Conservation (phyloP, 2,888 invertebrate species). For the Julus scandinavius region DNA sequence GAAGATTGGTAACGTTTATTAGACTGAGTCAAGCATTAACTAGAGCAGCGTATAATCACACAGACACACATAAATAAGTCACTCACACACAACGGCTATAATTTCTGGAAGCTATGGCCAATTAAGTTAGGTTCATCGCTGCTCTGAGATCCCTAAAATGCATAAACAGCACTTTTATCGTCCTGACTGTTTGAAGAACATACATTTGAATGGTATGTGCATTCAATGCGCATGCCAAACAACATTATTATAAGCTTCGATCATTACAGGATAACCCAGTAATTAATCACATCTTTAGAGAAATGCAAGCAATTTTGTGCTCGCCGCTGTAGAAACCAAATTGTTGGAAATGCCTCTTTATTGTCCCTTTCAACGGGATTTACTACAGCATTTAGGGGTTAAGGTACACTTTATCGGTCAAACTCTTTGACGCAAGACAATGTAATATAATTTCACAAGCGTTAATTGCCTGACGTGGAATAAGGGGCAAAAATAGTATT, state of each 20-base stretch:
- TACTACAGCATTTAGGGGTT: background rate
- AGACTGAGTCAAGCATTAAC: background rate
- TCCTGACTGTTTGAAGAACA: background rate
- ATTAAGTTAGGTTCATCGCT: background rate
- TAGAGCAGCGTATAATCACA: background rate
- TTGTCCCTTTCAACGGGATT: background rate
- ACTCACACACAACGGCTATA: background rate
- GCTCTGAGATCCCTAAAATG: conserved; percentile 7
- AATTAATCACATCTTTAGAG: background rate
- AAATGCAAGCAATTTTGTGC: background rate
- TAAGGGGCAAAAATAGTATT: background rate
- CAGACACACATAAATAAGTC: conserved; percentile 1
- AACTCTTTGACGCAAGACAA: background rate
- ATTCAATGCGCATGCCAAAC: background rate
- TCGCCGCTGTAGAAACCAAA: background rate
- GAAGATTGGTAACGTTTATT: background rate
- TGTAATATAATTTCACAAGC: background rate
- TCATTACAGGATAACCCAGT: background rate
- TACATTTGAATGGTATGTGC: background rate
- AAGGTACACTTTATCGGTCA: background rate
- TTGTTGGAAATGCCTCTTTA: background rate
- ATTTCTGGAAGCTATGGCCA: background rate
- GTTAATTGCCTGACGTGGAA: background rate
- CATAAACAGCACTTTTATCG: background rate
- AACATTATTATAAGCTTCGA: background rate